Conservation (phyloP, 2,888 invertebrate species). For the Netelia melanura region DNA sequence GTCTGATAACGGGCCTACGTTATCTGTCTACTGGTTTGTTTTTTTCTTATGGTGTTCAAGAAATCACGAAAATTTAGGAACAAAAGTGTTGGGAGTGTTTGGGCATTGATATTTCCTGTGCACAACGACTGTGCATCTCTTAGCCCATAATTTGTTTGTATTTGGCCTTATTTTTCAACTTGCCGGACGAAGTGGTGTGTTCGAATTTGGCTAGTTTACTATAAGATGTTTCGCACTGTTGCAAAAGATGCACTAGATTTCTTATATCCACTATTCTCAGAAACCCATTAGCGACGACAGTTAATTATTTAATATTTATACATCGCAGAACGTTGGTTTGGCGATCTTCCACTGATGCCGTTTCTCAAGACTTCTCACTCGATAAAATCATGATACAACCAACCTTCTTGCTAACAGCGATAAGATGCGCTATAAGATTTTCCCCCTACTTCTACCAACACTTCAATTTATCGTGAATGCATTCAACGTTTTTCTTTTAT, state of each 20-base stretch:
- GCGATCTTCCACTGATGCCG: slow-evolving; percentile 23
- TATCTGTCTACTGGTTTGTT: slow-evolving; percentile 25
- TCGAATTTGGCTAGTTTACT: slow-evolving; percentile 54
- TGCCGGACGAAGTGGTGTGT: slow-evolving; percentile 35
- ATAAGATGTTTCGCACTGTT: slow-evolving; percentile 47
- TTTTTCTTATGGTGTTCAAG: slow-evolving; percentile 15
- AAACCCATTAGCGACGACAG: slow-evolving; percentile 73
- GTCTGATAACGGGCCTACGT: slow-evolving; percentile 33
- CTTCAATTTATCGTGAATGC: slow-evolving; percentile 45
- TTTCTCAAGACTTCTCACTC: slow-evolving; percentile 8
- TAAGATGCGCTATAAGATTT: background rate
- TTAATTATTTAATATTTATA: slow-evolving; percentile 75
- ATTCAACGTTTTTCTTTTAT: slow-evolving; percentile 35
- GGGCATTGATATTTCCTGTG: slow-evolving; percentile 60
- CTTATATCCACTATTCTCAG: slow-evolving; percentile 65
- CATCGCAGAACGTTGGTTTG: slow-evolving; percentile 66
- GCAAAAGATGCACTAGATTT: slow-evolving; percentile 48
- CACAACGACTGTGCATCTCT: slow-evolving; percentile 51
- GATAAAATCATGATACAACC: slow-evolving; percentile 29
- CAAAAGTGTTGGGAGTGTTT: slow-evolving; percentile 60
- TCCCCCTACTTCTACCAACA: slow-evolving; percentile 40
- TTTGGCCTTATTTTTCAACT: slow-evolving; percentile 25
- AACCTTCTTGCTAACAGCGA: slow-evolving; percentile 29
- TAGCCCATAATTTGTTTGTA: slow-evolving; percentile 22
- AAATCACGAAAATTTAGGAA: slow-evolving; percentile 62